Evolutionary conservation across 2,113 vertebrate species (phyloP), one percentile per base, ranked within the genome.

Genomic region (Oncorhynchus clarkii): DNA sequence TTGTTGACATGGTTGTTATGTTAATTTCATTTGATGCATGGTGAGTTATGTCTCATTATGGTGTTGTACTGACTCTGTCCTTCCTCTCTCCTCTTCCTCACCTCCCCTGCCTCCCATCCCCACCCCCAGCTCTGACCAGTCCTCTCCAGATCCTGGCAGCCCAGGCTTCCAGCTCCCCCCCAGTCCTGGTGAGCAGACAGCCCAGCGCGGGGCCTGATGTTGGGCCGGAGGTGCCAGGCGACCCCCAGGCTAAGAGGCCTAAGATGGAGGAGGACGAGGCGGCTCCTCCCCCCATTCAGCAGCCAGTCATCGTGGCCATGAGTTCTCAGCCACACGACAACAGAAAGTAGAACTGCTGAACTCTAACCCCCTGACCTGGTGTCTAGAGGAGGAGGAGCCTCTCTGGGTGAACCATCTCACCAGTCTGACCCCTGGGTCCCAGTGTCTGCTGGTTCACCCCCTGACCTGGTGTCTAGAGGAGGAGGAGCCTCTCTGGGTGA

Each of bases 71-170:
- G 7, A 5, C 62, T n/a, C 12, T 27, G 11, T 6, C 1, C 22
- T 54, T 9, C 29, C 57, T 22, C 20, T 5, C 51, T 39, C 9
- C 20, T 22, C 49, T 1, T 64, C 34, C 14, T 68, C 6, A 39
- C 57, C 73, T 4, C 5, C 59, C 6, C 72, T 13, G 49, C 67
- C 4, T 4, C 5, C 59, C 6, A 73, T 13, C 64, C 67, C 4
- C 66, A 2, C 1, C 18, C 2, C 3, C 88, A 99, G 97, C 95
- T 83, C 92, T 99, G 48, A 94, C 92, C 77, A 98, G 94, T 68
- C 96, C 97, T 66, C 90, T 99, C 86, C 97, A 99, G 92, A 97
- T 99, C 75, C 86, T 99, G 31, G 97, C 97, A 2, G 94, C 97
- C 64, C 97, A 99, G 90, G 97, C 97, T 3, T 98, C 96, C 81